These are phyloP conservation scores for Semotilus atromaculatus DNA, from an alignment of 2,797 vertebrate genomes.

Conservation along the genomic window DNA sequence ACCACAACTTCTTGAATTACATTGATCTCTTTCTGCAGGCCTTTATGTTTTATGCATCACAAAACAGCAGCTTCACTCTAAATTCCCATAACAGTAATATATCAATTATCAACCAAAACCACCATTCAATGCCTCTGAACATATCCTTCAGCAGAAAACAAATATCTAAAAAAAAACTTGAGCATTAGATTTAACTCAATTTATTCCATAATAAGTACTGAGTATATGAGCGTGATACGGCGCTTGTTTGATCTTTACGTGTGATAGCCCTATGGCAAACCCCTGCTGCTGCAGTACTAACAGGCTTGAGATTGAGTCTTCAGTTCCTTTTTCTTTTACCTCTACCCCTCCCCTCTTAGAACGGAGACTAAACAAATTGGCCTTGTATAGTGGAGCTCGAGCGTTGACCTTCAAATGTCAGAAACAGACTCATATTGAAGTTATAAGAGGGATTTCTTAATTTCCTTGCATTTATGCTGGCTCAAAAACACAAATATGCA, in stretches of 20 bases:
- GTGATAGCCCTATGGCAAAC: conserved; percentile 16
- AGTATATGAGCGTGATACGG: not conserved
- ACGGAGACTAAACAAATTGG: not conserved
- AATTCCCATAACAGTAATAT: conserved; percentile 20
- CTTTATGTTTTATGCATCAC: not conserved
- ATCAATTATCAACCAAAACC: conserved; percentile 18
- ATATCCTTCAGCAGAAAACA: conserved; percentile 22
- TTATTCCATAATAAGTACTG: conserved; percentile 22
- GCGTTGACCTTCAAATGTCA: conserved; percentile 46
- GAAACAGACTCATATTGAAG: conserved; percentile 33
- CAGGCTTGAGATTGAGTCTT: conserved; percentile 12
- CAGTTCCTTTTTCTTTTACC: not conserved
- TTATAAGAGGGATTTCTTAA: conserved; percentile 36
- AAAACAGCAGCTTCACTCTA: conserved; percentile 17
- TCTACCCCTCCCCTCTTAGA: conserved; percentile 11
- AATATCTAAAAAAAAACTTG: conserved; percentile 2
- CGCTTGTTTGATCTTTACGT: conserved; percentile 37
- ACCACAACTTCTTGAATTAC: not conserved
- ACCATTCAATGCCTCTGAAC: not conserved
- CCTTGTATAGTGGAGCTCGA: conserved; percentile 16
- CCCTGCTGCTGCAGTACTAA: conserved; percentile 8
- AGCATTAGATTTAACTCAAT: conserved; percentile 18
- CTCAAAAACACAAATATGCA: conserved; percentile 30
- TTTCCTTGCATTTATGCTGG: not conserved
- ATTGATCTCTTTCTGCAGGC: not conserved